Base-by-base conservation (phyloP, 2,888 invertebrate genomes). In the Nudaria mundana region DNA sequence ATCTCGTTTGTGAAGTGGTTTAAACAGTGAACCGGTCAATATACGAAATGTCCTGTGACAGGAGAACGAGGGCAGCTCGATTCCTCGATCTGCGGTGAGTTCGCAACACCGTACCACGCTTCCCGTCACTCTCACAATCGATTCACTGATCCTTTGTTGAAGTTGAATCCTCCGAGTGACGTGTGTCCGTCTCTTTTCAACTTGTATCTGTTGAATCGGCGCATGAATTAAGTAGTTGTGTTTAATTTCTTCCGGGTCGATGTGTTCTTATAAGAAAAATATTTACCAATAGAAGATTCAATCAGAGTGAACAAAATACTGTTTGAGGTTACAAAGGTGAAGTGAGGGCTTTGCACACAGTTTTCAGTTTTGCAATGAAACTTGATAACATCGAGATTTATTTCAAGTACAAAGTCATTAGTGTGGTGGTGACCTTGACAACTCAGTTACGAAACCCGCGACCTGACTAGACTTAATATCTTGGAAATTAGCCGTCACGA, bases 31-130 rank as follows among this genome's bases (percentile, higher is more conserved):
- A 75, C 55, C 63, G 56, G 59, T 74, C 72, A 51, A 75, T 75
- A 68, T 56, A 76, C 84, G 84, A 81, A 68, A 88, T 88, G 87
- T 88, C 87, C 81, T 86, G 86, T 80, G 87, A 87, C 70, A 83
- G 86, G 79, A 84, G 84, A 86, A 84, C 81, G 70, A 87, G 85
- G 71, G 76, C 81, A 69, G 83, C 82, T 70, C 87, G 88, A 66
- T 84, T 80, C 79, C 87, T 87, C 76, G 88, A 87, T 72, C 82
- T 88, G 79, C 87, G 88, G 88, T 88, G 86, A 88, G 88, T 87
- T 78, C 69, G 66, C 67, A 68, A 67, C 71, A 62, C 63, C 63
- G 59, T 61, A 70, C 71, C 67, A 69, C 59, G 81, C 76, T 77
- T 81, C 81, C 83, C 80, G 75, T 71, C 78, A 37, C 33, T 37